Base-by-base conservation (phyloP, 2,113 vertebrate species). In the Gasterosteus aculeatus region DNA sequence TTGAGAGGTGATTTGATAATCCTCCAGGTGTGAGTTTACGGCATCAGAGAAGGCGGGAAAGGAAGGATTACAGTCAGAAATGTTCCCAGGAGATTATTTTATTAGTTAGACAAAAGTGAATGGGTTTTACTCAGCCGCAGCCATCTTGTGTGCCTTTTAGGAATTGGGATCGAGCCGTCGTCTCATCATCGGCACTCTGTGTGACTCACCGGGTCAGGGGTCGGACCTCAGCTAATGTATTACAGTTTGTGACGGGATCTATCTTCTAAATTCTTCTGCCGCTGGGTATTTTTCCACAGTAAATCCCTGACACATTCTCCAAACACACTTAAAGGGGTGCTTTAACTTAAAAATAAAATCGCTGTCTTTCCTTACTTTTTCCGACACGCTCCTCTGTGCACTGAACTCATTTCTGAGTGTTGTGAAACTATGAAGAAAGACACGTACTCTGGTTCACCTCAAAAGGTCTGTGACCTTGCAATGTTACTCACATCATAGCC, bases 401-500 rank as follows among this genome's bases (percentile, higher is more conserved):
- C 54, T 39, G 39, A 18, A n/a, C 3, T 68, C 1, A 2, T 18
- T 38, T 0, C n/a, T 49, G 53, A 18, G 51, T 38, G 47, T 31
- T 49, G 5, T 22, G 7, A 19, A 49, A 67, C 14, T 8, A 54
- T 26, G 26, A 22, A 1, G 18, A 16, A 53, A 11, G 35, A 44
- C 11, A 14, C 0, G 8, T 6, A 19, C 7, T 35, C 54, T 1
- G 26, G 7, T 2, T 12, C 60, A 14, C 49, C 35, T 65, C 49
- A 22, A 31, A 63, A 54, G 12, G 12, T 10, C 9, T 1, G 8
- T 3, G 14, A 31, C 2, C 19, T 15, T n/a, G 51, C 9, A 3
- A 7, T 2, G 47, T 44, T 5, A 95, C 97, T 96, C 85, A 99
- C 98, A 0, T 99, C 97, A 0, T 99, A 99, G 84, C 98, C 98